Evolutionary conservation across 2,797 vertebrate species (phyloP).

Genomic region (Thamnophis elegans): DNA sequence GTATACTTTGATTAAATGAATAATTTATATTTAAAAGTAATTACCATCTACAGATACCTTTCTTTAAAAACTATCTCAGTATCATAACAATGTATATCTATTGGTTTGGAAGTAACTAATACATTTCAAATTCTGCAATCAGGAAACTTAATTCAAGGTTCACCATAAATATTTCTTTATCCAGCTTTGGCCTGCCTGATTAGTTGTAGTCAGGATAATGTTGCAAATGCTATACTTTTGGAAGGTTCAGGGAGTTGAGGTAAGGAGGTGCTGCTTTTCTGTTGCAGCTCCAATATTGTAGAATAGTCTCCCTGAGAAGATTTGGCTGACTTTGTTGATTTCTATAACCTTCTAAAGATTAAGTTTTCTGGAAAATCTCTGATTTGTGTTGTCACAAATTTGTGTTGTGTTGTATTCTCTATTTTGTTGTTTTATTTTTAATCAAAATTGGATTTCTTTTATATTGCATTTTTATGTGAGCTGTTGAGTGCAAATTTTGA

Average conservation of each 20-base stretch:
- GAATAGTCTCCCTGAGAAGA: not conserved
- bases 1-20: conserved; percentile 49
- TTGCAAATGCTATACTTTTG: not conserved
- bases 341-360: not conserved
- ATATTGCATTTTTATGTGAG: not conserved
- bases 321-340: not conserved
- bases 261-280: not conserved
- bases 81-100: not conserved
- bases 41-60: not conserved
- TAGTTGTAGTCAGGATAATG: not conserved
- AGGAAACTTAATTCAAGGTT: conserved; percentile 1
- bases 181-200: not conserved
- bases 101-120: not conserved
- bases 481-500: not conserved
- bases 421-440: not conserved
- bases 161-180: not conserved
- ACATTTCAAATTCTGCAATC: not conserved
- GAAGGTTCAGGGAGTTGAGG: not conserved
- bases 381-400: not conserved
- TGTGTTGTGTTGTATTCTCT: not conserved
- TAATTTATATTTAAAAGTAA: not conserved
- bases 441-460: not conserved
- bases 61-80: not conserved
- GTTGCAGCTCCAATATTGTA: not conserved
- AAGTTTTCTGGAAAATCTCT: not conserved